phyloP scores from a whole-genome alignment of 2,888 invertebrate species.

The Lissonota sp. region DNA sequence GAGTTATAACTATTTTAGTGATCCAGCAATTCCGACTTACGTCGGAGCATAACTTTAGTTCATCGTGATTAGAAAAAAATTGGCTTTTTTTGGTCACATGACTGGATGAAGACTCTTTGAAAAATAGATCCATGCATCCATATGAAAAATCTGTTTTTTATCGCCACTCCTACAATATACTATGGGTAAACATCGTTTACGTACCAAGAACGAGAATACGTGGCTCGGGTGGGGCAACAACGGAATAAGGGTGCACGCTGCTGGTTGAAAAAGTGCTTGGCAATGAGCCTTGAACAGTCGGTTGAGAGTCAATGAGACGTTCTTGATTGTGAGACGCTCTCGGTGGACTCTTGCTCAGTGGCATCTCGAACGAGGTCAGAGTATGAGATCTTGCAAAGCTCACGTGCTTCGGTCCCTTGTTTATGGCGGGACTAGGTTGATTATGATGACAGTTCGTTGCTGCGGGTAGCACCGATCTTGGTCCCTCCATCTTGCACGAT shows the following conservation, averaged over 20 bases:
- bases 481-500: slow-evolving; percentile 90
- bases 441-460: slow-evolving; percentile 65
- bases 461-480: slow-evolving; percentile 84
- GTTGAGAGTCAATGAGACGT: slow-evolving; percentile 83
- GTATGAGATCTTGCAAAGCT: slow-evolving; percentile 96
- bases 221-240: slow-evolving; percentile 74
- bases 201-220: slow-evolving; percentile 83
- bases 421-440: slow-evolving; percentile 77
- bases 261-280: slow-evolving; percentile 67
- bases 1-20: too few relatives aligned
- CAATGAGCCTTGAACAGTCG: slow-evolving; percentile 77
- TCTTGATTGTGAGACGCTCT: slow-evolving; percentile 84
- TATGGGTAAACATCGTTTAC: slow-evolving; percentile 54
- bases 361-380: slow-evolving; percentile 91
- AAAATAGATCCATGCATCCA: too few relatives aligned
- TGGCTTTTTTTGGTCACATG: too few relatives aligned
- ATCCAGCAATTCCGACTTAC: too few relatives aligned
- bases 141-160: too few relatives aligned
- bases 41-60: too few relatives aligned
- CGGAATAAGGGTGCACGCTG: slow-evolving; percentile 74
- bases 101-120: too few relatives aligned
- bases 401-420: slow-evolving; percentile 90
- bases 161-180: too few relatives aligned
- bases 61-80: too few relatives aligned
- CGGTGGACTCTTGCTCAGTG: slow-evolving; percentile 83